Base-by-base conservation (phyloP, 2,113 vertebrate genomes). In the Pollachius pollachius region DNA sequence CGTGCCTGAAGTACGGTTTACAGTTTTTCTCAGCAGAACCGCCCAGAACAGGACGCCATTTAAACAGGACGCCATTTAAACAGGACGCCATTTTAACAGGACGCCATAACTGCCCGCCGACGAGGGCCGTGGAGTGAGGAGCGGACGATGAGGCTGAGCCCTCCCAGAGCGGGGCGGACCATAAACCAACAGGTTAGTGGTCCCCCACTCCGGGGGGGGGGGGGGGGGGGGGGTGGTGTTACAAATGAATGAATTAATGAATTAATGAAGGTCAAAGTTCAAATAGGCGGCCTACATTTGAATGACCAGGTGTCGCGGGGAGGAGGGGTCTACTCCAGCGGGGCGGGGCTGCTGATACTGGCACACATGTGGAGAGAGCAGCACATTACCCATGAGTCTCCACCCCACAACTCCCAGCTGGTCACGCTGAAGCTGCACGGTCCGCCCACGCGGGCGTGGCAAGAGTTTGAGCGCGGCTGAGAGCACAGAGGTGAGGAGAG, bases 401-500 rank as follows among this genome's bases (percentile, higher is more conserved):
- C 91, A 85, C 84, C 91, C 92, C 89, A 87, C 71, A 93, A 85
- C 89, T 94, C 89, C 91, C 92, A 93, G 65, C 85, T 90, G 88
- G 89, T 90, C 83, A 89, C 9, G 12, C 83, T 90, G 92, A 93
- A 94, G 87, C 86, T 92, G 81, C 86, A 62, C 85, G 85, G 67
- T 87, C 92, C 77, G 1, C 82, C 88, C 81, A 90, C 84, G 83
- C 81, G 87, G 76, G 87, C 82, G 13, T 77, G 87, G 78, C 90
- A 92, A 88, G 87, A 93, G 79, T 85, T 84, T 3, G 75, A 93
- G 78, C 71, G 37, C 0, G 88, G 88, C 89, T 93, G 88, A 4
- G 59, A 82, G 82, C 77, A 72, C 52, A 70, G 25, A 70, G 61
- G 61, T 12, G 69, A 63, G 62, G 58, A 82, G 16, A 86, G 59